phyloP scores from a whole-genome alignment of 1,140 invertebrate species.

The Odontomachus brunneus region DNA sequence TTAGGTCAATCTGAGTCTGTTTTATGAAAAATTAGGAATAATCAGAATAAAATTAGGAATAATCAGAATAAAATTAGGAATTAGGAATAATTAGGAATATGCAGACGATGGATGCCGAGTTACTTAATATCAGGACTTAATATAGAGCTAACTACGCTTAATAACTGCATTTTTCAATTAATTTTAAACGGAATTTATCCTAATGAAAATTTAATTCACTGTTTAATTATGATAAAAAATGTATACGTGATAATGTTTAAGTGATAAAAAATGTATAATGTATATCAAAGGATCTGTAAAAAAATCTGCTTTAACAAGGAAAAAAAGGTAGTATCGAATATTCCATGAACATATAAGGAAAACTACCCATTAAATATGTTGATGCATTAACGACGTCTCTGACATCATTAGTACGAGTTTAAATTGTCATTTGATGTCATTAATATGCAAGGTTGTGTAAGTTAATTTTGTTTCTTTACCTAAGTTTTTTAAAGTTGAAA shows the following conservation, averaged over 20 bases:
- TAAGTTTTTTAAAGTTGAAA: no score
- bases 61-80: not conserved
- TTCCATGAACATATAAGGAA: not conserved
- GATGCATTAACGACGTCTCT: no score
- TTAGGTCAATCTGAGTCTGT: not conserved
- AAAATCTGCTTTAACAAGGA: not conserved
- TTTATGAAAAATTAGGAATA: not conserved
- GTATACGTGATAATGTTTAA: no score
- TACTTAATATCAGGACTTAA: conserved; percentile 3
- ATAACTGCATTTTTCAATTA: not conserved
- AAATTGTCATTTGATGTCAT: no score
- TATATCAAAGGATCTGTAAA: conserved; percentile 8
- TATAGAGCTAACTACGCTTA: not conserved
- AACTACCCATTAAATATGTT: no score
- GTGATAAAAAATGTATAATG: no score
- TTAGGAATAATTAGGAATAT: no score
- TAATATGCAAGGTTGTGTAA: no score
- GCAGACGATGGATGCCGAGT: not conserved
- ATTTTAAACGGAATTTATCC: not conserved
- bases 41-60: not conserved
- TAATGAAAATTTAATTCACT: not conserved
- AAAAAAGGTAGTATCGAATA: not conserved
- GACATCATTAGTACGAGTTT: no score
- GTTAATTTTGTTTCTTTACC: no score
- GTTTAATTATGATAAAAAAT: conserved; percentile 7